Evolutionary conservation across 2,888 invertebrate genomes (phyloP), one percentile per base, ranked within the genome.

Genomic region (Athalia cordata): DNA sequence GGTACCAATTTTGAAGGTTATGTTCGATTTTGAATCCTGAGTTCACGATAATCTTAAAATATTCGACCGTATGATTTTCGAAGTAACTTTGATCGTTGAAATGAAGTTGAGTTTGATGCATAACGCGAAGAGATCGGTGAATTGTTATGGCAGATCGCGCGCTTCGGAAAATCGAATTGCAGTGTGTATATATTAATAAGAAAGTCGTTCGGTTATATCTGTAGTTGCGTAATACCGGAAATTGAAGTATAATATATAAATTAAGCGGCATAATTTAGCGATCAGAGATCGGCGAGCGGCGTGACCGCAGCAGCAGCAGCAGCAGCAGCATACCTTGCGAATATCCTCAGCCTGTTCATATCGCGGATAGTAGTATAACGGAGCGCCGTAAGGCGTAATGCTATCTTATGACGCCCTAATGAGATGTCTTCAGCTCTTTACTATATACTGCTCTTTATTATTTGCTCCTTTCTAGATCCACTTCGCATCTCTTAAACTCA

Each of bases 351-450:
- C 29, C 29, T 29, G 29, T 29, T 29, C 29, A 29, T 29, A 29
- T 29, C 2, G 29, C 29, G 29, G 29, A 29, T 29, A 29, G 29
- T 29, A 29, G 29, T 29, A 29, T 80, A 80, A 70, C 76, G 76
- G 78, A 80, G 80, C 80, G 77, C 76, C 74, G 57, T 62, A 75
- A 74, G 61, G 68, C 64, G 65, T 82, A 82, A 80, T 82, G 81
- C 79, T 84, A 84, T 84, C 84, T 84, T 83, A 83, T 64, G 75
- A 75, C 82, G 81, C 81, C 83, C 82, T 88, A 87, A 88, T 86
- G 86, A 87, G 86, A 87, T 86, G 86, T 87, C 86, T 86, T 85
- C 82, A 80, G 72, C 81, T 81, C 82, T 83, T 82, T 80, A 80
- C 80, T 82, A 82, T 81, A 68, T 72, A 55, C 55, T 85, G 80